These are phyloP conservation scores for Alethe diademata DNA, from an alignment of 2,113 vertebrate species.

Conservation along the genomic window DNA sequence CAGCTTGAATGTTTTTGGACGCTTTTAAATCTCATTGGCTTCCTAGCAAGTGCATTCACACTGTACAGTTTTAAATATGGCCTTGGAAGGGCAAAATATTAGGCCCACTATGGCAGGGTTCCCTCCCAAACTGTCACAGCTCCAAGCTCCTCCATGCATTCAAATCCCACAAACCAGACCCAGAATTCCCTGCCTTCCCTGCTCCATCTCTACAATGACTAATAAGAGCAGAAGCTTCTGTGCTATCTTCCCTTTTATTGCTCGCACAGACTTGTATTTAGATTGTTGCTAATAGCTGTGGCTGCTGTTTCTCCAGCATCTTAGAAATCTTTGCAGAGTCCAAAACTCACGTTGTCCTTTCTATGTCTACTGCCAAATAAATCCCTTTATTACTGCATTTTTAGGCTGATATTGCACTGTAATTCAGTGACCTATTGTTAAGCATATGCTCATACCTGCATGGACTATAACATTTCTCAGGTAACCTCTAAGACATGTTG, in stretches of 20 bases:
- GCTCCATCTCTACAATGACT: neutral
- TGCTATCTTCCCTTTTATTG: neutral
- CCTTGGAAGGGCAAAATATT: neutral
- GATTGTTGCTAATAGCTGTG: neutral
- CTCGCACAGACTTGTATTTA: neutral
- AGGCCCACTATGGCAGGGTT: neutral
- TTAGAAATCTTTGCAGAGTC: neutral
- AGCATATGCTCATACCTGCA: neutral
- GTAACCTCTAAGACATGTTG: neutral
- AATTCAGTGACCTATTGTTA: neutral
- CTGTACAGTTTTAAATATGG: neutral
- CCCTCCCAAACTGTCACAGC: neutral
- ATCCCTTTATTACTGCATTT: neutral
- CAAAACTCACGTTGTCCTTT: neutral
- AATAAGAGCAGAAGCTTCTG: constrained; percentile 2
- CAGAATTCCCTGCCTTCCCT: neutral
- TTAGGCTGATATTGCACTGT: neutral
- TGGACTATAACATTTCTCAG: neutral
- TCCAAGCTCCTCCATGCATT: neutral
- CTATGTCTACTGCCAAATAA: neutral
- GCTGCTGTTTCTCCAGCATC: neutral
- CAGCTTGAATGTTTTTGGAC: neutral
- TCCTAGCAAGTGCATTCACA: neutral
- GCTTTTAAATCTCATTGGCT: neutral
- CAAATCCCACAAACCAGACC: neutral